Conservation (phyloP, 2,797 vertebrate species). For the Sebastes matsubarae region DNA sequence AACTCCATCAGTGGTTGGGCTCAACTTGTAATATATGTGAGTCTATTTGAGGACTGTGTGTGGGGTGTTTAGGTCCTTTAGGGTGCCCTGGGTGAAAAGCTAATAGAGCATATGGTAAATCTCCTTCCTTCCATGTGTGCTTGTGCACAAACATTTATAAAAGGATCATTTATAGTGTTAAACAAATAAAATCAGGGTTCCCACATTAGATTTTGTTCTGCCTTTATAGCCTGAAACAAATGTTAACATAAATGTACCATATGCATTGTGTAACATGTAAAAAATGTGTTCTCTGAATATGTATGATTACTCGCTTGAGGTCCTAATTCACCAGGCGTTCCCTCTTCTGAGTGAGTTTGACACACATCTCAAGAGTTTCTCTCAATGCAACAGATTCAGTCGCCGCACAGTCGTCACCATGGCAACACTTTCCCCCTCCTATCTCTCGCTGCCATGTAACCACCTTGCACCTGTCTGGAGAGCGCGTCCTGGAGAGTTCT, state of each 20-base stretch:
- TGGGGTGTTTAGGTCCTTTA: slow-evolving; percentile 17
- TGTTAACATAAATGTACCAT: background rate
- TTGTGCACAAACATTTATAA: background rate
- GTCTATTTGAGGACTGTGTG: slow-evolving; percentile 26
- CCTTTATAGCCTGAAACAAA: background rate
- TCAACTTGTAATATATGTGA: slow-evolving; percentile 17
- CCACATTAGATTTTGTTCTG: background rate
- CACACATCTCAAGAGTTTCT: background rate
- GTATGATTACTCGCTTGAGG: background rate
- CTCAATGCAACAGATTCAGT: background rate
- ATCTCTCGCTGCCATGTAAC: slow-evolving; percentile 41
- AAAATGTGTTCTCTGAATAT: background rate
- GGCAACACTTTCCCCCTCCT: slow-evolving; percentile 25
- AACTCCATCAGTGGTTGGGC: slow-evolving; percentile 12
- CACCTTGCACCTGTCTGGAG: slow-evolving; percentile 49
- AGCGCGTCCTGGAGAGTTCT: slow-evolving; percentile 29
- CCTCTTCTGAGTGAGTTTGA: background rate
- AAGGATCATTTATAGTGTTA: background rate
- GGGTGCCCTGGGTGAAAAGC: slow-evolving; percentile 29
- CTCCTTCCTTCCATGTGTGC: slow-evolving; percentile 2
- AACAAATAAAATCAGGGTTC: background rate
- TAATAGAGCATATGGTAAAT: slow-evolving; percentile 50
- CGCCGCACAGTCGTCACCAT: slow-evolving; percentile 26
- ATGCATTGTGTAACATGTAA: background rate
- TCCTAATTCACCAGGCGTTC: background rate